Evolutionary conservation across 1,140 invertebrate species (phyloP), one percentile per base, ranked within the genome.

Genomic region (Tachypleus tridentatus): DNA sequence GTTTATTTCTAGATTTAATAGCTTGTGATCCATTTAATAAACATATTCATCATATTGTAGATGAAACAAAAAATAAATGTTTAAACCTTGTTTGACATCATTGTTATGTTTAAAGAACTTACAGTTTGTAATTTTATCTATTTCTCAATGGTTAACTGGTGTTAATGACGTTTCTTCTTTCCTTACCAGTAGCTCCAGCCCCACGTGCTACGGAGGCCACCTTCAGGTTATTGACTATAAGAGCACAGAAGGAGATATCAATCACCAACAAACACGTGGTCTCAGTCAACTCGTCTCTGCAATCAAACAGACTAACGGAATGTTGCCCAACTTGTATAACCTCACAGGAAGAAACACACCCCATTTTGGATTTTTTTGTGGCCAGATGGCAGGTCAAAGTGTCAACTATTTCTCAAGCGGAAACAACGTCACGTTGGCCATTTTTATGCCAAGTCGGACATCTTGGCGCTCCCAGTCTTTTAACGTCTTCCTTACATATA

Each of bases 401-500:
- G 69, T 67, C 5, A 70, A 64, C 1, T 71, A 63, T 60, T 71
- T 66, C 58, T 67, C 69, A 3, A 69, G 70, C 58, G 64, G 70
- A n/a, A 71, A 70, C 56, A 71, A 71, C 56, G 70, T 71, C n/a
- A 71, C 66, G 4, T 47, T 71, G 3, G 57, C 58, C 4, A 64
- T 70, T 10, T 62, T 69, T 11, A 64, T 70, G 48, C 69, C 69
- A 4, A 63, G 68, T 4, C 65, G 63, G 56, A 58, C 68, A 10
- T 65, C 65, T 4, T 57, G 69, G 49, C 67, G 67, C 29, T 59
- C 67, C 9, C 67, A 69, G 47, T 66, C 67, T 4, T 70, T 70
- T 58, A 70, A 65, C 51, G 58, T 70, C 9, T 70, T 69, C 56
- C 57, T 70, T 47, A 70, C 69, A 49, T 70, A 70, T 64, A 69